These are phyloP conservation scores for Lepidocolaptes lacrymiger DNA, from an alignment of 2,797 vertebrate genomes.

Conservation along the genomic window DNA sequence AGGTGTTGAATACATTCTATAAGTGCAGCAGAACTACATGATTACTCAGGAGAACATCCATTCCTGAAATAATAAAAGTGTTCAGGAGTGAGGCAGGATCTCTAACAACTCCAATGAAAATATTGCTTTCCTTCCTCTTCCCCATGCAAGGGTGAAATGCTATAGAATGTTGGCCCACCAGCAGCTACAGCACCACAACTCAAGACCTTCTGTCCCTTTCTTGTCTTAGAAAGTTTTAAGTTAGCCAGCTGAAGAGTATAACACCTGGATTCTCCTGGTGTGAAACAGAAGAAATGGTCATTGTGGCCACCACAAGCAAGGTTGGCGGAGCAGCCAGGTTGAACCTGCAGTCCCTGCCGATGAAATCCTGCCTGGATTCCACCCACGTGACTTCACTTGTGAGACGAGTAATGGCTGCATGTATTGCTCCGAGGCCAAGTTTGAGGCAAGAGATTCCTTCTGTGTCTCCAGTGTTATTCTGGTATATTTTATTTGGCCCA, in stretches of 20 bases:
- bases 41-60: background rate
- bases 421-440: conserved; percentile 32
- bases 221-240: conserved; percentile 31
- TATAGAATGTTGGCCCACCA: background rate
- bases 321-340: background rate
- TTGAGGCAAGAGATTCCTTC: conserved; percentile 64
- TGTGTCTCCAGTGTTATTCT: conserved; percentile 65
- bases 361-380: conserved; percentile 56
- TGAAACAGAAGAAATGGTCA: background rate
- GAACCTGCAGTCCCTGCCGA: background rate
- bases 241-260: background rate
- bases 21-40: background rate
- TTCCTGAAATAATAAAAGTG: background rate
- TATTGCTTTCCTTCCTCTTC: background rate
- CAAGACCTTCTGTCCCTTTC: background rate
- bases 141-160: background rate
- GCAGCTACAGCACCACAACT: background rate
- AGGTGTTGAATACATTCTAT: background rate
- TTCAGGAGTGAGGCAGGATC: background rate
- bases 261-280: background rate
- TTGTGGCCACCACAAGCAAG: background rate
- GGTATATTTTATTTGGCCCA: conserved; percentile 65
- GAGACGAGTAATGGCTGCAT: conserved; percentile 16
- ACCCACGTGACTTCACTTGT: conserved; percentile 10
- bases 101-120: background rate